Percentiles rank a stretch among this genome's conserved stretches.
These are phyloP conservation scores for Catharus bicknelli DNA, from an alignment of 2,113 vertebrate genomes.

Conservation along the genomic window DNA sequence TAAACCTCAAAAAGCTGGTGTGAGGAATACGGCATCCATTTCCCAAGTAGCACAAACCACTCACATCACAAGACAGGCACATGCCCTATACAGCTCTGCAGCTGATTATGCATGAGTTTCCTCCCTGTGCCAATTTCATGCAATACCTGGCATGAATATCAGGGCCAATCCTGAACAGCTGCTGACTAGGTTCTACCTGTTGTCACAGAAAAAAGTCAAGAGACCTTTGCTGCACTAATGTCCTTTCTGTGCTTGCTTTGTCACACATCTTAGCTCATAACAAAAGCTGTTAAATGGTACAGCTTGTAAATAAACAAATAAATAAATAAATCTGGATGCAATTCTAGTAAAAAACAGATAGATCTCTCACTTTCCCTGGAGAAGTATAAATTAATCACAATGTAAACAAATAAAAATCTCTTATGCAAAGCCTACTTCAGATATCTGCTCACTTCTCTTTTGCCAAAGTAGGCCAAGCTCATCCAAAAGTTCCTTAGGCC, in stretches of 20 bases:
- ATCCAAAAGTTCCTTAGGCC: neutral
- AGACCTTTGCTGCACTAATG: neutral
- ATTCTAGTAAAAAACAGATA: neutral
- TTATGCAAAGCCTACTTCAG: neutral
- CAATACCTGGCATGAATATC: neutral
- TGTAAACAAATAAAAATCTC: neutral
- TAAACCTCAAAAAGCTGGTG: neutral
- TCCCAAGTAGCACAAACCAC: neutral
- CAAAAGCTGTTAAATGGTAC: neutral
- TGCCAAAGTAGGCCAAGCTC: neutral
- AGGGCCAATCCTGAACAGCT: neutral
- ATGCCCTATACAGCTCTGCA: rapidly evolving
- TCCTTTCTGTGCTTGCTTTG: neutral
- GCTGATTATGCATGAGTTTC: neutral
- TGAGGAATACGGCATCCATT: neutral
- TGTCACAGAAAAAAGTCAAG: neutral
- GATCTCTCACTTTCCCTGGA: neutral
- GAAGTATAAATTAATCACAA: neutral
- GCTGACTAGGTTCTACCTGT: neutral
- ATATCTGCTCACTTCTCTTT: neutral
- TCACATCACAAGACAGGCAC: rapidly evolving
- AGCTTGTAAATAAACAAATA: neutral
- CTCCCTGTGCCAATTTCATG: neutral
- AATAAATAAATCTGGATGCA: neutral
- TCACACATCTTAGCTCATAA: neutral